phyloP scores from a whole-genome alignment of 1,140 invertebrate species.

The Agrypnia vestita region DNA sequence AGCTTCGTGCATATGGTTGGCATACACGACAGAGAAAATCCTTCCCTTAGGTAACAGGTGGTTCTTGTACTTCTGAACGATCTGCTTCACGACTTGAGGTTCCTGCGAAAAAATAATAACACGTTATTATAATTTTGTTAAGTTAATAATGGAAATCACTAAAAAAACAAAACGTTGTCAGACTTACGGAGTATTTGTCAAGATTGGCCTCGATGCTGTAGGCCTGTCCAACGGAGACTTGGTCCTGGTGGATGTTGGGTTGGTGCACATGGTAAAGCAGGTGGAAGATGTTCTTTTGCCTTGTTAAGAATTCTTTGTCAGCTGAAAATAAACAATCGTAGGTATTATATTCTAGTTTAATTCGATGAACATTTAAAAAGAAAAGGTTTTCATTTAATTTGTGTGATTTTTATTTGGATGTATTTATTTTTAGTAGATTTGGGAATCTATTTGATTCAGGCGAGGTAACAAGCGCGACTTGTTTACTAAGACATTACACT shows the following conservation, averaged over 20 bases:
- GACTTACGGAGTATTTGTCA: slow-evolving; percentile 66
- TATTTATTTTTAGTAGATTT: too few species aligned
- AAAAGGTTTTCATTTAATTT: too few species aligned
- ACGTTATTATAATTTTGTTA: too few species aligned
- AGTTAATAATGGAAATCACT: too few species aligned
- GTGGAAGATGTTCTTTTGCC: slow-evolving; percentile 76
- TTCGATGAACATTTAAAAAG: too few species aligned
- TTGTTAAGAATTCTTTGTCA: slow-evolving; percentile 71
- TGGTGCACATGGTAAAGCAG: slow-evolving; percentile 78
- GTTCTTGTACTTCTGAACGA: slow-evolving; percentile 73
- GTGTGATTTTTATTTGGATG: too few species aligned
- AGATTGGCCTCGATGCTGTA: slow-evolving; percentile 74
- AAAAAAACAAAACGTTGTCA: too few species aligned
- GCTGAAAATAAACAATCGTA: slow-evolving; percentile 61
- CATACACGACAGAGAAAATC: slow-evolving; percentile 77
- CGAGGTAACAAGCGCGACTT: too few species aligned
- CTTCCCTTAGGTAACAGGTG: slow-evolving; percentile 74
- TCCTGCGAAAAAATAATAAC: slow-evolving; percentile 67
- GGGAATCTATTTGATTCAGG: too few species aligned
- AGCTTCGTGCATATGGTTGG: slow-evolving; percentile 77
- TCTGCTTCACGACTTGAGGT: slow-evolving; percentile 74
- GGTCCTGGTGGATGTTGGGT: slow-evolving; percentile 69
- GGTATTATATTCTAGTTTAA: too few species aligned
- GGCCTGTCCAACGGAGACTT: slow-evolving; percentile 71
- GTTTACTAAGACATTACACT: too few species aligned